Evolutionary conservation across 2,797 vertebrate genomes (phyloP), one percentile per base, ranked within the genome.

Genomic region (Darevskia nairensis): DNA sequence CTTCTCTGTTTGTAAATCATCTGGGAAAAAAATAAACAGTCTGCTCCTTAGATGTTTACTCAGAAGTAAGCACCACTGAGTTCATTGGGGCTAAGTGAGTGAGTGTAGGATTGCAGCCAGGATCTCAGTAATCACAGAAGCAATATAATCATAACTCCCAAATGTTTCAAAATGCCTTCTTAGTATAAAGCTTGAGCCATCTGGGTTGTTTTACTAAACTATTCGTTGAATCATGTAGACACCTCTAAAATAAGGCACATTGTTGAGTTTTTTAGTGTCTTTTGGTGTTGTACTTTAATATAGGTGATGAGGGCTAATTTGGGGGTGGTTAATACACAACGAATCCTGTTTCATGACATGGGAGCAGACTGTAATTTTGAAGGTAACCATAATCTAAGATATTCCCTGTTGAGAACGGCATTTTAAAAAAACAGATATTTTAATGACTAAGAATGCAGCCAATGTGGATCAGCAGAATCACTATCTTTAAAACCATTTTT

Each of bases 201-300:
- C 25, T 79, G 41, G 27, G 84, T 69, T 69, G 66, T 32, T 84
- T 84, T 44, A 29, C 72, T n/a, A 69, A 68, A 64, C 69, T 77
- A 23, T 29, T 68, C 27, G 4, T 64, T 84, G 27, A 84, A 59
- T 69, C 32, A 83, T n/a, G 44, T 46, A 46, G 55, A 44, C 39
- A 69, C 15, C 64, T 82, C 64, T 46, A 69, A 29, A 46, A 69
- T 44, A 66, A 69, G 25, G 64, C 29, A 41, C 59, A 69, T 46
- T 69, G 64, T 44, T 69, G 61, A 41, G 39, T 82, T 29, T 86
- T 78, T n/a, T 86, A 25, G 17, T 86, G 19, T 86, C 68, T 74
- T 78, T 35, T 27, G 9, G 35, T 44, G 55, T 11, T 69, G 10
- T 25, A 68, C 2, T 69, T 88, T 35, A 55, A 13, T 59, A 32